Base-by-base conservation (phyloP, 2,797 vertebrate genomes). In the Hoplostethus mediterraneus region DNA sequence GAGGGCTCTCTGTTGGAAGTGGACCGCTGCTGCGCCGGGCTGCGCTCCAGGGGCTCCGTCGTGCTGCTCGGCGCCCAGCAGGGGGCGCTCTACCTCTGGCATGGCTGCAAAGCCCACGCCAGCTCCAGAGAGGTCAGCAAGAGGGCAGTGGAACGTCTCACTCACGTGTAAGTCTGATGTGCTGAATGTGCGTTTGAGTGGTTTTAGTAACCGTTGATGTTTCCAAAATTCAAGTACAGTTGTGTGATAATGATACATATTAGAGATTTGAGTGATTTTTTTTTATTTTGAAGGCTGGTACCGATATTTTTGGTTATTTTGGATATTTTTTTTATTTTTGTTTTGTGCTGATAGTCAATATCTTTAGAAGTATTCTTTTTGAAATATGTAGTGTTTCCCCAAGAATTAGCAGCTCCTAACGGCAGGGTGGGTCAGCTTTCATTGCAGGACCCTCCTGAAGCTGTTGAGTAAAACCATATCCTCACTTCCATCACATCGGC, bases 1-100 rank as follows among this genome's bases (percentile, higher is more conserved):
- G 95, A 95, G 83, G 94, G 75, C 25, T 90, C 85, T 49, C 87
- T 96, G 73, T 21, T 93, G 25, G 95, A 96, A 75, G 93, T 93
- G 63, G 88, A 87, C 3, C 92, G 94, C 85, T 75, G 84, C 79
- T 94, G 92, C 54, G 79, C 82, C 2, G 87, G 92, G 47, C 92
- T 96, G 74, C 92, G 95, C 66, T 96, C 95, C 45, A 90, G 95
- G 12, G 93, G 92, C 48, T 90, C 81, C 10, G 66, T 91, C 6
- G 80, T 94, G 6, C 90, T 96, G 38, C 89, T 95, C 21, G 87
- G 90, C 62, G 72, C 84, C 82, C 92, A 93, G 77, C 89, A 92
- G 89, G 92, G 82, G 73, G 80, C 11, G 60, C 81, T 95, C 16
- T 95, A 87, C 48, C 90, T 95, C 62, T 96, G 95, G 95, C 90